Conservation (phyloP, 2,797 vertebrate species). For the Tarsius wallacei region DNA sequence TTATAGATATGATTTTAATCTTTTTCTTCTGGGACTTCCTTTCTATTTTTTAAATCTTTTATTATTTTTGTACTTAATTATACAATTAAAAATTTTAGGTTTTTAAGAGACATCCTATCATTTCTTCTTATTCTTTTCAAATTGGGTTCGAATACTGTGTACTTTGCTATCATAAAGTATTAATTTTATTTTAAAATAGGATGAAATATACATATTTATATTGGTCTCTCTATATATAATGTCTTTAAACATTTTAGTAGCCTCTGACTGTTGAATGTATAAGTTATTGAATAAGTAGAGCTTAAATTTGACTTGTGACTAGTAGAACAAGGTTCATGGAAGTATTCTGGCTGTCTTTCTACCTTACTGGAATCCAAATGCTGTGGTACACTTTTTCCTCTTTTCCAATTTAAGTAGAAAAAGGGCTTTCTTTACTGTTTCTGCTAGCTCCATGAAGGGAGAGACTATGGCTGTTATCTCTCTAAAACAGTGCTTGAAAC, state of each 20-base stretch:
- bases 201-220: slow-evolving; percentile 20
- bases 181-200: slow-evolving; percentile 51
- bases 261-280: background rate
- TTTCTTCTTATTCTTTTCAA: slow-evolving; percentile 32
- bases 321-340: background rate
- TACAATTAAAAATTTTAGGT: background rate
- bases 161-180: background rate
- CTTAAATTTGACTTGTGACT: slow-evolving; percentile 44
- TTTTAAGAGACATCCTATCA: background rate
- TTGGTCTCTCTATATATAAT: background rate
- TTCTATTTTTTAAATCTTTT: slow-evolving; percentile 14
- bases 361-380: background rate
- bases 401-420: slow-evolving; percentile 31
- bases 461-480: background rate
- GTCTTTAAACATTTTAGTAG: slow-evolving; percentile 56
- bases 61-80: slow-evolving; percentile 43
- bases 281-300: slow-evolving; percentile 43
- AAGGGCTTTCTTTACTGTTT: slow-evolving; percentile 20
- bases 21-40: background rate
- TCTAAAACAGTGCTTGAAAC: slow-evolving; percentile 36
- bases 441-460: background rate
- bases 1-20: background rate
- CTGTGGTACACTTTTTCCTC: background rate
- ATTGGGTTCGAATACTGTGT: background rate
- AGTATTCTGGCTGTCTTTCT: background rate